Evolutionary conservation across 2,888 invertebrate genomes (phyloP).

Genomic region (Chamaedrilus cognettii): DNA sequence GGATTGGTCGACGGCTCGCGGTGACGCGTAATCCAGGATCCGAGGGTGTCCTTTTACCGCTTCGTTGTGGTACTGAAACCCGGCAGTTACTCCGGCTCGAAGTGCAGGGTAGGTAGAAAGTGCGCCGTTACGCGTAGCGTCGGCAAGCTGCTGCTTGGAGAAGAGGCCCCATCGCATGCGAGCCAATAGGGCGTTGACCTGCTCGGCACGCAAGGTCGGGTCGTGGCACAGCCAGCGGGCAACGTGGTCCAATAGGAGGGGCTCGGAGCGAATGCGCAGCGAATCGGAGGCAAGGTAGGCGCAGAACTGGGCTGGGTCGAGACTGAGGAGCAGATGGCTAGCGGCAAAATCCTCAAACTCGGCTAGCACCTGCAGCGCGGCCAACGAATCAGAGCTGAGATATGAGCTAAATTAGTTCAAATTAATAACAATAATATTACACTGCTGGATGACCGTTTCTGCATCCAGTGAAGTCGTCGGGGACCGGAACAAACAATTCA

Average conservation of each 20-base stretch:
- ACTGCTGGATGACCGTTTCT: too few species aligned
- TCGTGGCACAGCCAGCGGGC: constrained; percentile 50
- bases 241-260: constrained; percentile 47
- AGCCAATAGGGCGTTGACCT: constrained; percentile 43
- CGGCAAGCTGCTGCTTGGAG: constrained; percentile 41
- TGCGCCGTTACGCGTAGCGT: too few species aligned
- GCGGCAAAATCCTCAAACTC: constrained; percentile 53
- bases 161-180: constrained; percentile 54
- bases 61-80: constrained; percentile 31
- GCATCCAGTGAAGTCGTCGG: too few species aligned
- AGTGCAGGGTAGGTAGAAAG: too few species aligned
- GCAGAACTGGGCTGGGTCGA: constrained; percentile 44
- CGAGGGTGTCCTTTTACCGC: constrained; percentile 30
- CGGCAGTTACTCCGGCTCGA: not conserved
- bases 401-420: too few species aligned
- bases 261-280: constrained; percentile 48
- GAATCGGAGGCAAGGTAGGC: constrained; percentile 47
- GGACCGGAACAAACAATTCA: too few species aligned
- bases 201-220: constrained; percentile 37
- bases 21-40: constrained; percentile 8
- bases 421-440: too few species aligned
- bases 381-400: too few species aligned
- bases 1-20: constrained; percentile 16
- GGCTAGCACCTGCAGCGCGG: constrained; percentile 43
- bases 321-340: constrained; percentile 49